Evolutionary conservation across 2,113 vertebrate species (phyloP), one percentile per base, ranked within the genome.

Genomic region (Grallaria varia): DNA sequence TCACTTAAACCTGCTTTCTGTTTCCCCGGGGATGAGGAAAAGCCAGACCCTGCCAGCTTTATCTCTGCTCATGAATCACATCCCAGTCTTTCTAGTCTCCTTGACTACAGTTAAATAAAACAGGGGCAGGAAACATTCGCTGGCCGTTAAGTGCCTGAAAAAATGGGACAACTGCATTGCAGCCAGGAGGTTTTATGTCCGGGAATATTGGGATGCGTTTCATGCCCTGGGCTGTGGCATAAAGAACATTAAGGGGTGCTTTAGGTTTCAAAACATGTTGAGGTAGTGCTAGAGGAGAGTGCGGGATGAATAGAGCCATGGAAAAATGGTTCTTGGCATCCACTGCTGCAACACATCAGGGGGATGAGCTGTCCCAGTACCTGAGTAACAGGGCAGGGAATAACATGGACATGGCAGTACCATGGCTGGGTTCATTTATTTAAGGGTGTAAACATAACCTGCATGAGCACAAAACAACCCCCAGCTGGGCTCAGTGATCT

Each of bases 31-130:
- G 88, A 94, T 2, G 0, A 76, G 71, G 13, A 1, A 69, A 91
- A 94, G 80, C 3, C 88, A 94, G 88, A 44, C 37, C 18, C 37
- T 94, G 88, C 85, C 96, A 94, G 82, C 95, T 91, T 91, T 93
- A 95, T 96, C 95, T 96, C 71, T 6, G 6, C 62, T 90, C 40
- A 10, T 89, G 87, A 95, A 96, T 95, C 94, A 90, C 50, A 5
- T 91, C 84, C 82, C 90, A 37, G 25, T 76, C 88, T 76, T 58
- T 56, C 63, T 49, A 30, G 96, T 95, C 94, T 95, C 96, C 94
- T 93, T 97, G 96, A 86, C 96, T 96, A 95, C 96, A 33, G 92
- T 90, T 93, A 96, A 95, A 96, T 95, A 95, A 95, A 97, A 92
- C 95, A 96, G 71, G 92, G 67, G 53, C 90, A 94, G 95, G 67